Percentiles rank a stretch among this genome's conserved stretches.
These are phyloP conservation scores for Octodon degus DNA, from an alignment of 2,113 vertebrate species.

Conservation along the genomic window DNA sequence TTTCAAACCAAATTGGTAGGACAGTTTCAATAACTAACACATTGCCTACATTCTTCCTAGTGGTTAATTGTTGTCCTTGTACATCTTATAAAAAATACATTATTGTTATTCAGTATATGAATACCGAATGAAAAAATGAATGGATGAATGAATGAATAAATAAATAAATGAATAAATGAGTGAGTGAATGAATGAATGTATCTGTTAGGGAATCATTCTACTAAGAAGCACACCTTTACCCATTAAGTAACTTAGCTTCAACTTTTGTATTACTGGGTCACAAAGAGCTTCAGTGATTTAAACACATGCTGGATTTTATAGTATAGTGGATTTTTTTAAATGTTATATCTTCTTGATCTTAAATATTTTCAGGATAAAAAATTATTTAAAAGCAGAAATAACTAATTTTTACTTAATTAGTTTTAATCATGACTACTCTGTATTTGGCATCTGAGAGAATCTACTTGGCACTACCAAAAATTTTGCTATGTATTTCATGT, in stretches of 20 bases:
- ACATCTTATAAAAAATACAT: not conserved
- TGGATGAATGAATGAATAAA: not conserved
- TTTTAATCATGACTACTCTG: not conserved
- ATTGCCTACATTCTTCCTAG: too few relatives aligned
- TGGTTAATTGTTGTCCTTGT: too few relatives aligned
- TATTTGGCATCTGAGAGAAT: not conserved
- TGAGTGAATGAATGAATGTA: not conserved
- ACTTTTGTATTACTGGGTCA: not conserved
- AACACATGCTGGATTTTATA: not conserved
- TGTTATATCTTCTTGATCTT: not conserved
- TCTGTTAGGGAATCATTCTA: not conserved
- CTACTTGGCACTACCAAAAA: not conserved
- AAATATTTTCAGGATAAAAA: not conserved
- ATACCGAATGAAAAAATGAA: not conserved
- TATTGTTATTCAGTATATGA: not conserved
- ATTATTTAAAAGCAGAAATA: not conserved
- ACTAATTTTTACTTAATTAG: not conserved
- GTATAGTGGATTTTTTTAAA: not conserved
- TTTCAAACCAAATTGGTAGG: too few relatives aligned
- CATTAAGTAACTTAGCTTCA: not conserved
- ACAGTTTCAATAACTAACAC: too few relatives aligned
- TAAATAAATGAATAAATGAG: not conserved
- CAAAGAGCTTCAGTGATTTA: not conserved
- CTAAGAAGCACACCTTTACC: not conserved
- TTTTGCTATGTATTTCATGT: not conserved